Evolutionary conservation across 2,888 invertebrate species (phyloP).

Genomic region (Priocnemis perturbator): DNA sequence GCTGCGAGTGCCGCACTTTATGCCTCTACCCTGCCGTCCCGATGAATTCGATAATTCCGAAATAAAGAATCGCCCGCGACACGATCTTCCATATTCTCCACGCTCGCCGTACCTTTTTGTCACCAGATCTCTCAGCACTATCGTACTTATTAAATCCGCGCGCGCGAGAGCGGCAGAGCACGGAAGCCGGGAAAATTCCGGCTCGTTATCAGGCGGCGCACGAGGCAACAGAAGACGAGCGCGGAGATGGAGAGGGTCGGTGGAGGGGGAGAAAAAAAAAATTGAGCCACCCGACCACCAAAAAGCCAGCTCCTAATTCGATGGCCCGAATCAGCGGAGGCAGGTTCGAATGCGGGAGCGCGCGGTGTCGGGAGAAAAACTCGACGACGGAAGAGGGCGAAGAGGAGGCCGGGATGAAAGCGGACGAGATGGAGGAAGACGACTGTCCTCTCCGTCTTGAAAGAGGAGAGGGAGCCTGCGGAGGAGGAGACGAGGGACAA

Average conservation of each 20-base stretch:
- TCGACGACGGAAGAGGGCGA: conserved; percentile 39
- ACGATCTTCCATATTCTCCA: background rate
- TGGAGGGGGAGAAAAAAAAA: conserved; percentile 27
- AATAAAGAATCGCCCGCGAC: too few species aligned
- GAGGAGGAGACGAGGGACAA: conserved; percentile 54
- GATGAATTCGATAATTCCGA: too few species aligned
- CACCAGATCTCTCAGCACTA: too few species aligned
- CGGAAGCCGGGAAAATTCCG: conserved; percentile 36
- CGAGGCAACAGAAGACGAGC: conserved; percentile 26
- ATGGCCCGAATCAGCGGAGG: conserved; percentile 39
- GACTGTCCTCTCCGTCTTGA: conserved; percentile 4
- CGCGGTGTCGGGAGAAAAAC: conserved; percentile 58
- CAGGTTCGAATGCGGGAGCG: conserved; percentile 32
- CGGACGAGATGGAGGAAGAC: conserved; percentile 23
- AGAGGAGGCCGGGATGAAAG: conserved; percentile 15
- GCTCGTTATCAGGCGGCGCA: conserved; percentile 44
- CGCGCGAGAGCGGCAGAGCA: too few species aligned
- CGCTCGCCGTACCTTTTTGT: background rate
- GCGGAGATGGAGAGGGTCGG: background rate
- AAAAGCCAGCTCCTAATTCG: conserved; percentile 58
- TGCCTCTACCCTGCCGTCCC: too few species aligned
- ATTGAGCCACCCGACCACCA: conserved; percentile 54
- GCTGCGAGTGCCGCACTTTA: too few species aligned
- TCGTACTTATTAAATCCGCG: too few species aligned
- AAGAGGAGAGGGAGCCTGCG: conserved; percentile 18